Evolutionary conservation across 1,140 invertebrate species (phyloP).

Genomic region (Drosophila serrata): DNA sequence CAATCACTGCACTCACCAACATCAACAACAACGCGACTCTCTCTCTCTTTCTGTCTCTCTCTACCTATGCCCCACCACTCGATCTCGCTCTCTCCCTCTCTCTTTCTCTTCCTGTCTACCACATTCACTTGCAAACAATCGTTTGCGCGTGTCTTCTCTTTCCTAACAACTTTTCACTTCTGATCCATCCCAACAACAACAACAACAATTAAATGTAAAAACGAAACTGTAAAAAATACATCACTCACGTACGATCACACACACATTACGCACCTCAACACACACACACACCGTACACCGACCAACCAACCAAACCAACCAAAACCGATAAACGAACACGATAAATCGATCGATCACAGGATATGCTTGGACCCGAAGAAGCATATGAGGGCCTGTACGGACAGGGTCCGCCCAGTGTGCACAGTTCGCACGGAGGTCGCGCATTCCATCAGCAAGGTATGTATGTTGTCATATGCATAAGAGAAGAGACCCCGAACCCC

Average conservation of each 20-base stretch:
- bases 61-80: conserved; percentile 10
- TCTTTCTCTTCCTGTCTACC: conserved; percentile 22
- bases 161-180: conserved; percentile 84
- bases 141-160: conserved; percentile 68
- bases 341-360: conserved; percentile 86
- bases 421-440: conserved; percentile 90
- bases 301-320: conserved; percentile 21
- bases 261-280: conserved; percentile 36
- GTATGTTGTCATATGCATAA: conserved; percentile 73
- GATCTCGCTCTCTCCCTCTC: conserved; percentile 1
- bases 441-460: conserved; percentile 92
- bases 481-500: conserved; percentile 17
- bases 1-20: conserved; percentile 36
- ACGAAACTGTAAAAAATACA: conserved; percentile 48
- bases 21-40: conserved; percentile 31
- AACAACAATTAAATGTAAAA: conserved; percentile 41
- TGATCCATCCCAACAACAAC: conserved; percentile 70
- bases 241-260: conserved; percentile 32
- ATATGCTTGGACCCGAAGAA: conserved; percentile 96
- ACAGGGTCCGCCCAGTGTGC: conserved; percentile 93
- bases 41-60: conserved; percentile 9
- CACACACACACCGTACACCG: conserved; percentile 23
- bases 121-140: conserved; percentile 41
- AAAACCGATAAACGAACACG: conserved; percentile 40
- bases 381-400: conserved; percentile 96